Evolutionary conservation across 2,797 vertebrate species (phyloP).

Genomic region (Atherinosoma microstoma): DNA sequence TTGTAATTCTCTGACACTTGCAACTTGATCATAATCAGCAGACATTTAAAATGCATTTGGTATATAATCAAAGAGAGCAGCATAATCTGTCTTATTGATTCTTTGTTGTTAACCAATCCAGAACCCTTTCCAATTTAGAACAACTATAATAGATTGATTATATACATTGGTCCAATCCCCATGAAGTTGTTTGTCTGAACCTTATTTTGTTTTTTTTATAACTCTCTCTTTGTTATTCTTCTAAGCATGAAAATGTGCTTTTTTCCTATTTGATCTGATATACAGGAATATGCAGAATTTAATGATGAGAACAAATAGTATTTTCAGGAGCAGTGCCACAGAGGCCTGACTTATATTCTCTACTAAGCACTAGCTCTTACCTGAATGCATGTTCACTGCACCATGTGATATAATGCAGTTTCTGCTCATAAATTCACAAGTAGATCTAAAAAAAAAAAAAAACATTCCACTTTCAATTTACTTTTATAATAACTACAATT

Average conservation of each 20-base stretch:
- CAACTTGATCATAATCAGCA: too few species aligned
- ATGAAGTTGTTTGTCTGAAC: too few species aligned
- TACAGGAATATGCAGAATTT: not conserved
- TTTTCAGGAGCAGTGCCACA: not conserved
- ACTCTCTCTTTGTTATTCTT: not conserved
- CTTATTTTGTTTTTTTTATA: not conserved
- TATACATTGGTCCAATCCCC: not conserved
- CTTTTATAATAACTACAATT: conserved; percentile 64
- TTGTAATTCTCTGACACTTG: too few species aligned
- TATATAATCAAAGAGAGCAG: not conserved
- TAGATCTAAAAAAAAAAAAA: conserved; percentile 26
- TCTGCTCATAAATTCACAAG: conserved; percentile 37
- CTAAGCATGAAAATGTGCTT: not conserved
- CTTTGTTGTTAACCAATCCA: not conserved
- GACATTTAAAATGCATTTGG: too few species aligned
- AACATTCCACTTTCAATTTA: conserved; percentile 58
- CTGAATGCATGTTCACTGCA: conserved; percentile 6
- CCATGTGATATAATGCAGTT: not conserved
- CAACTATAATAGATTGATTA: not conserved
- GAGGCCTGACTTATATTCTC: not conserved
- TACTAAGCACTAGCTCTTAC: not conserved
- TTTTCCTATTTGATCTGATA: not conserved
- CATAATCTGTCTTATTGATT: too few species aligned
- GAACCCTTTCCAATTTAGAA: not conserved
- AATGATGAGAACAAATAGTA: not conserved